Base-by-base conservation (phyloP, 2,888 invertebrate genomes). In the Cinara cedri region DNA sequence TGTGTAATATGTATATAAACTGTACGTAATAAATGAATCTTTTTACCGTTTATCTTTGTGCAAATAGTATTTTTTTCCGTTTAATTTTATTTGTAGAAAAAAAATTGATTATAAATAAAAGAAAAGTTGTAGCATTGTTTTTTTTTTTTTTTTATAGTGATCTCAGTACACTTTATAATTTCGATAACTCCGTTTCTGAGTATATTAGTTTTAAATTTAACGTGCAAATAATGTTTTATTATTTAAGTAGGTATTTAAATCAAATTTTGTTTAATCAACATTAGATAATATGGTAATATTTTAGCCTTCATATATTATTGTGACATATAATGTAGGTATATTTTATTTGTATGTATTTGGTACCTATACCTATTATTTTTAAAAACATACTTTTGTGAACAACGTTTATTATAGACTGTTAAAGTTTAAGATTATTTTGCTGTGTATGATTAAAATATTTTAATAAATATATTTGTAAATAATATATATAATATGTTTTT, bases 401-500 rank as follows among this genome's bases (percentile, higher is more conserved):
- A 78, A 60, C 60, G 46, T 78, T 60, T 24, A 62, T 26, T 74
- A 54, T 60, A 70, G 78, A 78, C 78, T 78, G 78, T 70, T 78
- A 70, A 68, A 70, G 21, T 60, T 78, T 78, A 78, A 78, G 78
- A 66, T 78, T 78, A 51, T 70, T 55, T 49, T 34, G 14, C 68
- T 42, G 26, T 11, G 63, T 66, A 70, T 70, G 57, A 46, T 76
- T 76, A 54, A 76, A 76, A 76, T 76, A 70, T 76, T 57, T n/a
- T 66, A 19, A 76, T 57, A 68, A 55, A n/a, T 68, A 60, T n/a
- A n/a, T n/a, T n/a, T n/a, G n/a, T n/a, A n/a, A n/a, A n/a, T n/a
- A n/a, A n/a, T n/a, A n/a, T 26, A 19, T 42, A 57, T 60, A 44
- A 42, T 75, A 57, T 26, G 54, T 55, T 76, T 65, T 63, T 54